Evolutionary conservation across 2,113 vertebrate species (phyloP).

Genomic region (Antechinus stuartii): DNA sequence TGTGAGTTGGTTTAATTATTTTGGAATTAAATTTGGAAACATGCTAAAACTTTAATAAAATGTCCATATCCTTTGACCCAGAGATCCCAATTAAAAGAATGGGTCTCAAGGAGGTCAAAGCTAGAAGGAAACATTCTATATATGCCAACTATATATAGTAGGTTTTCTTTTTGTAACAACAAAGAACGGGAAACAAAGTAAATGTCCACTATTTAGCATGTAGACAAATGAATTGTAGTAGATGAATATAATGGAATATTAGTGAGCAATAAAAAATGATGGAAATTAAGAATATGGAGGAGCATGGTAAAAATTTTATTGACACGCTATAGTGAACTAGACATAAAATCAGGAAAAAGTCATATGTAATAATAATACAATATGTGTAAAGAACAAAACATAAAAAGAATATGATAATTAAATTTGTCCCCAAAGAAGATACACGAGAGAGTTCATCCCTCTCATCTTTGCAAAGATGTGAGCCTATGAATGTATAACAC

Average conservation of each 20-base stretch:
- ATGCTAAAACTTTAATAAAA: neutral
- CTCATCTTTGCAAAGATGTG: neutral
- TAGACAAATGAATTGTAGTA: neutral
- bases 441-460: neutral
- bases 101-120: neutral
- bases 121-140: neutral
- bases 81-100: neutral
- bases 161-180: neutral
- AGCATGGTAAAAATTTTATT: neutral
- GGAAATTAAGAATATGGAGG: neutral
- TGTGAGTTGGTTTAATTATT: neutral
- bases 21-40: neutral
- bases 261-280: neutral
- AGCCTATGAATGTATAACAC: neutral
- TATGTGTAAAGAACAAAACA: neutral
- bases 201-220: neutral
- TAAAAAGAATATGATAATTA: neutral
- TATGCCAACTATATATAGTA: neutral
- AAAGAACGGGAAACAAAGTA: neutral
- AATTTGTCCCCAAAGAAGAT: neutral
- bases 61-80: neutral
- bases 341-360: neutral
- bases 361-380: neutral
- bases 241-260: neutral
- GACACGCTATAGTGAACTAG: neutral